phyloP scores from a whole-genome alignment of 1,140 invertebrate genomes.

The Oscheius sp. region DNA sequence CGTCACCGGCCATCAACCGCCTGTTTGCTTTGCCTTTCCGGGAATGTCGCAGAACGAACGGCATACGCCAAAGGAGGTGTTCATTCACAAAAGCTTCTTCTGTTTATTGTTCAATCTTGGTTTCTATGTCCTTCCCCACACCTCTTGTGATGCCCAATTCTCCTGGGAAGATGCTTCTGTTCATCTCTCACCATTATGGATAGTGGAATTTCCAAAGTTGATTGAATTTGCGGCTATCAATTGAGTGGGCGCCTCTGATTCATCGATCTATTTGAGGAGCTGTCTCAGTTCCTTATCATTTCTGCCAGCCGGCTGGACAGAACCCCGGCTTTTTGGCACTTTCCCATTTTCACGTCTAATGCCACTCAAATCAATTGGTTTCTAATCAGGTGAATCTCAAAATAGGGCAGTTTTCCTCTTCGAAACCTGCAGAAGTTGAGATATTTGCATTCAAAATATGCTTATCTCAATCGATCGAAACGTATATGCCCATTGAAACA shows the following conservation, averaged over 20 bases:
- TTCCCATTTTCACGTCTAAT: background rate
- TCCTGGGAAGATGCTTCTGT: background rate
- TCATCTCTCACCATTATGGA: background rate
- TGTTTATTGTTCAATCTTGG: too few species aligned
- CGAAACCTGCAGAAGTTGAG: too few species aligned
- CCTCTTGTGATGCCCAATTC: background rate
- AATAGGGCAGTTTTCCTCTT: background rate
- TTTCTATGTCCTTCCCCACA: background rate
- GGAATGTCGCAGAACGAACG: background rate
- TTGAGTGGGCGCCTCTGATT: background rate
- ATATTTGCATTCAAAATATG: too few species aligned
- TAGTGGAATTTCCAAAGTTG: background rate
- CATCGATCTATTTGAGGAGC: background rate
- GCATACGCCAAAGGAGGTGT: background rate
- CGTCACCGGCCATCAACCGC: background rate
- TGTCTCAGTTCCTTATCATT: constrained; percentile 24
- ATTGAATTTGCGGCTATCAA: background rate
- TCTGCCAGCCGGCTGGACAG: background rate
- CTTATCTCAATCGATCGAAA: too few species aligned
- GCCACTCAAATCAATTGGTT: background rate
- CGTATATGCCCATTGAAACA: too few species aligned
- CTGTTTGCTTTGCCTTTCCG: background rate
- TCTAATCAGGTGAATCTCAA: background rate
- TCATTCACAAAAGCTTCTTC: background rate
- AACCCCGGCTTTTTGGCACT: background rate